A percentile compares a stretch with the other conserved stretches of the same genome.
phyloP scores from a whole-genome alignment of 1,140 invertebrate genomes.

The Drosophila yakuba region DNA sequence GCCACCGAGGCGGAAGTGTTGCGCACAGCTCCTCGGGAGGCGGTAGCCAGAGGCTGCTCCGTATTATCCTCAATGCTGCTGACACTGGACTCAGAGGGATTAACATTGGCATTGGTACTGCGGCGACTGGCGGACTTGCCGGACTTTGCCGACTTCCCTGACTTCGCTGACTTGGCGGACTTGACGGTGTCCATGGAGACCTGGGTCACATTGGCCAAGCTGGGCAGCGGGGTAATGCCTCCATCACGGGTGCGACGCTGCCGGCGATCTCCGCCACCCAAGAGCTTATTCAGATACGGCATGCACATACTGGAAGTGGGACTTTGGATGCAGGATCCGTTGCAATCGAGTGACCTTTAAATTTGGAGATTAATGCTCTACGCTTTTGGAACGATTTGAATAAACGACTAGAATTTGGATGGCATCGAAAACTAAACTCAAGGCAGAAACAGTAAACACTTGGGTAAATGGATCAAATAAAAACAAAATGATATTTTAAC shows the following conservation, averaged over 20 bases:
- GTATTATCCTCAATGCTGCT: neutral
- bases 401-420: neutral
- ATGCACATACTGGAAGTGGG: constrained; percentile 41
- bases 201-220: constrained; percentile 10
- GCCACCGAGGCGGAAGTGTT: neutral
- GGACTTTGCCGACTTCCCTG: constrained; percentile 1
- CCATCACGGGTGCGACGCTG: constrained; percentile 11
- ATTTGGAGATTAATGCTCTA: constrained; percentile 1
- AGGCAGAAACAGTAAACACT: neutral
- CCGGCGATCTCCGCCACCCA: constrained; percentile 21
- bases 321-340: neutral
- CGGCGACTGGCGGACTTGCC: neutral
- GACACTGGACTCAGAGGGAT: neutral
- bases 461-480: neutral
- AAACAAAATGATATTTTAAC: neutral
- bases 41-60: neutral
- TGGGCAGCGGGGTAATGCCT: constrained; percentile 24
- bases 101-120: too few relatives aligned
- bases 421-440: neutral
- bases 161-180: constrained; percentile 13
- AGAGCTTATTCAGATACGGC: constrained; percentile 48
- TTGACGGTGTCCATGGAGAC: constrained; percentile 14
- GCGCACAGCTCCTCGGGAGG: neutral
- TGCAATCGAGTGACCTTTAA: neutral
- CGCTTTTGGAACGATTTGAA: neutral